These are phyloP conservation scores for Schizopygopsis pylzovi DNA, from an alignment of 2,797 vertebrate species.

Conservation along the genomic window DNA sequence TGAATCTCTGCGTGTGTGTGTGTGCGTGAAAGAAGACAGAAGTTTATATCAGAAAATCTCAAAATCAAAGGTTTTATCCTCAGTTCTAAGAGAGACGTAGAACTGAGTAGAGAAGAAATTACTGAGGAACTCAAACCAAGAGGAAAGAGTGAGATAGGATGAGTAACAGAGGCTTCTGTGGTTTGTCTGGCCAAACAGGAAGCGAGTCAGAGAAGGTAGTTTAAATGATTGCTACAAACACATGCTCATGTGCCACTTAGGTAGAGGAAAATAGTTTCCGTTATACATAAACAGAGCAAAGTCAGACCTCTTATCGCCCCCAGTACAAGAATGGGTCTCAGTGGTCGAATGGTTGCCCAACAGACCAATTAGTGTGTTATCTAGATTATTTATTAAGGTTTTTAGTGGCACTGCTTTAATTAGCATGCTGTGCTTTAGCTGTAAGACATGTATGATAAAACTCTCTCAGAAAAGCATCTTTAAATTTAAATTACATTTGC, in stretches of 20 bases:
- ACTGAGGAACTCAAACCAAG: conserved; percentile 7
- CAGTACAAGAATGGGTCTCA: not conserved
- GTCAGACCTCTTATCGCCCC: conserved; percentile 29
- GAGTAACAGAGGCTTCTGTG: not conserved
- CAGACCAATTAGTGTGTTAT: conserved; percentile 12
- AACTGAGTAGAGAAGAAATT: not conserved
- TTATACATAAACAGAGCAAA: conserved; percentile 43
- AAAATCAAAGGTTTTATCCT: conserved; percentile 2
- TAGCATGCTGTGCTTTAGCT: not conserved
- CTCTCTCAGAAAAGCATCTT: not conserved
- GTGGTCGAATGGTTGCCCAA: not conserved
- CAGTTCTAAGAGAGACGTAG: not conserved
- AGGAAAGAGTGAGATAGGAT: not conserved
- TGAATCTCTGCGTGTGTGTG: conserved; percentile 14
- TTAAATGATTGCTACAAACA: conserved; percentile 19
- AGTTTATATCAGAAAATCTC: conserved; percentile 16
- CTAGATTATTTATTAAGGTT: not conserved
- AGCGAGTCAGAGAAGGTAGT: conserved; percentile 16
- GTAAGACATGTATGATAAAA: not conserved
- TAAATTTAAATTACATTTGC: conserved; percentile 2
- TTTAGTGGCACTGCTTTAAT: not conserved
- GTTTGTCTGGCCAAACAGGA: conserved; percentile 24
- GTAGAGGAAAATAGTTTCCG: conserved; percentile 24
- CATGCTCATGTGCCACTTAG: conserved; percentile 26
- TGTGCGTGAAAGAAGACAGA: not conserved